These are phyloP conservation scores for Zaprionus nigranus DNA, from an alignment of 1,140 invertebrate species.

Conservation along the genomic window DNA sequence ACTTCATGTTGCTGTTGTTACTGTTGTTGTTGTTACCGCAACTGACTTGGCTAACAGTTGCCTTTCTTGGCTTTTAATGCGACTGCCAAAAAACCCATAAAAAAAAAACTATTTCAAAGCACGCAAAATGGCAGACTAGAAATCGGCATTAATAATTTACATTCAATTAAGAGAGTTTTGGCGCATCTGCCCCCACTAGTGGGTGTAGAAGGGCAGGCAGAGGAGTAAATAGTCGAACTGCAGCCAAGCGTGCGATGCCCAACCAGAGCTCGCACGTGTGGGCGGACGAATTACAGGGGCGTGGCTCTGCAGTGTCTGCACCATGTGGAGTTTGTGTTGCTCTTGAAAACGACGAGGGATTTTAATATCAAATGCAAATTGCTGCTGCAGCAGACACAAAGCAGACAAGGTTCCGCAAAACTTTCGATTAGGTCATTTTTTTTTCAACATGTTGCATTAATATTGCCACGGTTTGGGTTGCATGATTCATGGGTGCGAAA, in stretches of 20 bases:
- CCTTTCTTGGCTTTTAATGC: constrained; percentile 40
- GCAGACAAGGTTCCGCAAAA: not conserved
- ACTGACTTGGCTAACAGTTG: constrained; percentile 57
- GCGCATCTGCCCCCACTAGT: constrained; percentile 41
- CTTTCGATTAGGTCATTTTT: not conserved
- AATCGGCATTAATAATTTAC: constrained; percentile 61
- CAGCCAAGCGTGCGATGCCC: constrained; percentile 51
- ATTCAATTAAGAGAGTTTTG: constrained; percentile 59
- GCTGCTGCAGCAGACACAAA: constrained; percentile 10
- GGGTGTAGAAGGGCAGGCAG: not conserved
- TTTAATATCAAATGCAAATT: not conserved
- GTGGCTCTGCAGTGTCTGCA: not conserved
- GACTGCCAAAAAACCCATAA: constrained; percentile 50
- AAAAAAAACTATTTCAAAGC: constrained; percentile 19
- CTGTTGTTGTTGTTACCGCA: constrained; percentile 61
- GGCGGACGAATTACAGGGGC: not conserved
- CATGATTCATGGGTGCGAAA: not conserved
- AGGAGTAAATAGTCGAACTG: constrained; percentile 35
- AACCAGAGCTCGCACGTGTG: constrained; percentile 37
- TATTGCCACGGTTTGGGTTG: not conserved
- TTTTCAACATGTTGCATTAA: not conserved
- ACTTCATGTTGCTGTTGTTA: constrained; percentile 56
- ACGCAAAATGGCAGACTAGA: constrained; percentile 39
- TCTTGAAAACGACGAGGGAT: not conserved
- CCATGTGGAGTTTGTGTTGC: not conserved